Evolutionary conservation across 2,797 vertebrate genomes (phyloP).

Genomic region (Champsocephalus esox): DNA sequence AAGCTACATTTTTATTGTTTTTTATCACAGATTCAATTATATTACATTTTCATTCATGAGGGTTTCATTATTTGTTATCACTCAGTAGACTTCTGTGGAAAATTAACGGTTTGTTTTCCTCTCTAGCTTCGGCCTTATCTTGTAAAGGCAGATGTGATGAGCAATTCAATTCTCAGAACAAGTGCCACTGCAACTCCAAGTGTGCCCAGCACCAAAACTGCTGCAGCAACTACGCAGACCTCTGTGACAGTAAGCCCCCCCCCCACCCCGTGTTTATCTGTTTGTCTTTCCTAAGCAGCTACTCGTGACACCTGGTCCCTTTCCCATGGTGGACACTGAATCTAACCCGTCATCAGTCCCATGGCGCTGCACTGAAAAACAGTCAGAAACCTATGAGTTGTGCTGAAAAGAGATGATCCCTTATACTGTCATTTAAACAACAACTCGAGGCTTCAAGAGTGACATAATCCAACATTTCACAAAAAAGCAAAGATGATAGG

Average conservation of each 20-base stretch:
- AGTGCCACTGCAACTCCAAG: constrained; percentile 79
- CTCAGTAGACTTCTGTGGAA: not conserved
- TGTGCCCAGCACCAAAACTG: constrained; percentile 71
- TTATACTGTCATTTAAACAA: not conserved
- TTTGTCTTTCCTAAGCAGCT: constrained; percentile 1
- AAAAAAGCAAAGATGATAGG: not conserved
- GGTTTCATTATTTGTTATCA: too few species aligned
- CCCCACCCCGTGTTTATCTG: not conserved
- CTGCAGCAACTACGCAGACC: constrained; percentile 68
- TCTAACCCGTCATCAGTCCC: not conserved
- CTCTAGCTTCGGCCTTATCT: constrained; percentile 44
- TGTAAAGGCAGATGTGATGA: constrained; percentile 75
- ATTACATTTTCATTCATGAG: too few species aligned
- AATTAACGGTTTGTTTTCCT: not conserved
- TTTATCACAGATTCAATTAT: too few species aligned
- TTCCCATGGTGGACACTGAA: constrained; percentile 59
- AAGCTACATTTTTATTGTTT: too few species aligned
- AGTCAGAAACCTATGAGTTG: not conserved
- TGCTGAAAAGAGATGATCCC: not conserved
- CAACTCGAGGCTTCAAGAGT: not conserved
- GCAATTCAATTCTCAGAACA: constrained; percentile 66
- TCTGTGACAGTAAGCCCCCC: constrained; percentile 59
- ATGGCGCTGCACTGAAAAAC: not conserved
- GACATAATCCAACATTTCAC: not conserved
- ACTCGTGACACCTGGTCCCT: constrained; percentile 33